Evolutionary conservation across 64 coral and sea anemone species (phyloP).

Genomic region (Porites lutea): DNA sequence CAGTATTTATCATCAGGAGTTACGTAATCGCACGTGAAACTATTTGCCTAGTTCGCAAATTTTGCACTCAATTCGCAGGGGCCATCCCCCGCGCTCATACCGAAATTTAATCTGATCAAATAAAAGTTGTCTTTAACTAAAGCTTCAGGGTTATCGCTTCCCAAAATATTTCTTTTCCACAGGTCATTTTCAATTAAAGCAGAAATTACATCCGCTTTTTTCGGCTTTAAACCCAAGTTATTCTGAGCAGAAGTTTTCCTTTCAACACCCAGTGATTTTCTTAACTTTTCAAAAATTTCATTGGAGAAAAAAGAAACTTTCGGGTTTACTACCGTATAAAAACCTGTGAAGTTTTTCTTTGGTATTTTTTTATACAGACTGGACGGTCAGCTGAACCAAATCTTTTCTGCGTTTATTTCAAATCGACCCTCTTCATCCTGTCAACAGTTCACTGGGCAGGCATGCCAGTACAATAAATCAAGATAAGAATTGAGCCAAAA

Average conservation of each 20-base stretch:
- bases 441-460: neutral
- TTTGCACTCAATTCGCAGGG: too few relatives aligned
- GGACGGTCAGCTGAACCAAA: too few relatives aligned
- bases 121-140: neutral
- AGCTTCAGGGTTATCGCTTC: neutral
- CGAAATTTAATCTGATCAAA: too few relatives aligned
- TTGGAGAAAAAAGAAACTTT: neutral
- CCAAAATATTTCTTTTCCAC: neutral
- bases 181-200: neutral
- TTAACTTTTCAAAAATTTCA: conserved; percentile 5
- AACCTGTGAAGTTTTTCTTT: neutral
- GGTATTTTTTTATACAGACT: neutral
- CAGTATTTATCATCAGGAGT: too few relatives aligned
- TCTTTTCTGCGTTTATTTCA: neutral
- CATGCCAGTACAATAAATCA: neutral
- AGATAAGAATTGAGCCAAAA: neutral
- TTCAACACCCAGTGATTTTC: neutral
- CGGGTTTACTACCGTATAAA: neutral
- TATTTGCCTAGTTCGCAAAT: too few relatives aligned
- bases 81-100: too few relatives aligned
- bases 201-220: neutral
- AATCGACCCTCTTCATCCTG: neutral
- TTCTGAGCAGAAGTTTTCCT: neutral
- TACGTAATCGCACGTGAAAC: too few relatives aligned
- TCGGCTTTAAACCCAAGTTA: neutral